These are phyloP conservation scores for Hypomecis atomaria DNA, from an alignment of 2,888 invertebrate genomes.

Conservation along the genomic window DNA sequence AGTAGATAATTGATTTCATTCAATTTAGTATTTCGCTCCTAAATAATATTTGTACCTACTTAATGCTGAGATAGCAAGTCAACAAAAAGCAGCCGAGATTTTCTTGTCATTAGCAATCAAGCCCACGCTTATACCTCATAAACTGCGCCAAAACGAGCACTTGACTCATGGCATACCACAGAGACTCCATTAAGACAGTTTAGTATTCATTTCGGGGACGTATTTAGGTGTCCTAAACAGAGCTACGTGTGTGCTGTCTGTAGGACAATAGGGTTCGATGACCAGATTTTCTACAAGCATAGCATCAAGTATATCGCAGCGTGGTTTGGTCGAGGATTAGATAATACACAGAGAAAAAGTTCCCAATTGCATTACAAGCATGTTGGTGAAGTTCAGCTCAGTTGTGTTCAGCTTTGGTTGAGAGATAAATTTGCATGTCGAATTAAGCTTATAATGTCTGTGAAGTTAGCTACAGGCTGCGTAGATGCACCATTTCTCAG, in stretches of 20 bases:
- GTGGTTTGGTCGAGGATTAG: background rate
- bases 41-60: no score
- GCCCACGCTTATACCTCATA: background rate
- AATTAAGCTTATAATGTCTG: no score
- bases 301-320: background rate
- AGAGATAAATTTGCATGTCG: no score
- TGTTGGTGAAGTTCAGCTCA: no score
- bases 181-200: slow-evolving; percentile 2
- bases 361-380: no score
- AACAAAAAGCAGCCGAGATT: no score
- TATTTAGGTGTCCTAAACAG: slow-evolving; percentile 33
- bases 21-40: no score
- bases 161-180: background rate
- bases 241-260: slow-evolving; percentile 19
- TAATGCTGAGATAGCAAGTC: no score
- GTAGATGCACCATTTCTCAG: no score
- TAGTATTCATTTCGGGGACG: slow-evolving; percentile 22
- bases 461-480: no score
- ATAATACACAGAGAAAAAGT: background rate
- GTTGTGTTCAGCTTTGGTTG: no score
- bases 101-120: background rate
- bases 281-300: background rate
- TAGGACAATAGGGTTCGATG: slow-evolving; percentile 30
- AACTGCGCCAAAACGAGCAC: background rate
- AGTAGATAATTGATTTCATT: no score